Evolutionary conservation across 1,140 invertebrate species (phyloP).

Genomic region (Diplogasteroides magnus): DNA sequence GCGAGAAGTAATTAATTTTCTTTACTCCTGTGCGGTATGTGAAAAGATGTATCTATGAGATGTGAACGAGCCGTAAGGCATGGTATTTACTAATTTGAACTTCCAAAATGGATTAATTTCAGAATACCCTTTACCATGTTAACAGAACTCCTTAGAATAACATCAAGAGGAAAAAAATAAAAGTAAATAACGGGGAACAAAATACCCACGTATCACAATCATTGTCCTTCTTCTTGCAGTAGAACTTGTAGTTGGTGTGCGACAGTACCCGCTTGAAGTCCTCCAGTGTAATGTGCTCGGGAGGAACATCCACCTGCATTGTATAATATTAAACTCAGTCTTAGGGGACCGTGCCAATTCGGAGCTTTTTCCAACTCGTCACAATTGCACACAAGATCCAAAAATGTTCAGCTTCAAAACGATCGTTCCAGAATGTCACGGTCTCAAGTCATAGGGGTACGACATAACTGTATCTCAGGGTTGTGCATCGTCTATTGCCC

Average conservation of each 20-base stretch:
- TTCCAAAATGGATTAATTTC: neutral
- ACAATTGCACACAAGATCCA: too few species aligned
- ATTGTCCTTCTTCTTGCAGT: neutral
- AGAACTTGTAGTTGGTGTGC: neutral
- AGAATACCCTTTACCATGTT: too few species aligned
- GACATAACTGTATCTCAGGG: too few species aligned
- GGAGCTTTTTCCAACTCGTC: too few species aligned
- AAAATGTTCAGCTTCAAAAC: neutral
- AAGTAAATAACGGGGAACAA: too few species aligned
- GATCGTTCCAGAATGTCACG: too few species aligned
- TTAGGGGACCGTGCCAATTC: too few species aligned
- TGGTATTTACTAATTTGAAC: neutral
- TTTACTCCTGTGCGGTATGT: neutral
- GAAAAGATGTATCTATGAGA: neutral
- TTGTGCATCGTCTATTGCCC: too few species aligned
- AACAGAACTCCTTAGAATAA: too few species aligned
- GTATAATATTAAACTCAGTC: too few species aligned
- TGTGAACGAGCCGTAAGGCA: neutral
- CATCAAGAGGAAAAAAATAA: too few species aligned
- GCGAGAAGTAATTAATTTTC: neutral
- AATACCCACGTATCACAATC: neutral
- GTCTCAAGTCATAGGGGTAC: too few species aligned
- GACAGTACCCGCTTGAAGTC: neutral
- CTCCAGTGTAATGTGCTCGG: neutral
- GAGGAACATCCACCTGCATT: neutral